Base-by-base conservation (phyloP, 2,888 invertebrate genomes). In the Gandaritis pyraliata region DNA sequence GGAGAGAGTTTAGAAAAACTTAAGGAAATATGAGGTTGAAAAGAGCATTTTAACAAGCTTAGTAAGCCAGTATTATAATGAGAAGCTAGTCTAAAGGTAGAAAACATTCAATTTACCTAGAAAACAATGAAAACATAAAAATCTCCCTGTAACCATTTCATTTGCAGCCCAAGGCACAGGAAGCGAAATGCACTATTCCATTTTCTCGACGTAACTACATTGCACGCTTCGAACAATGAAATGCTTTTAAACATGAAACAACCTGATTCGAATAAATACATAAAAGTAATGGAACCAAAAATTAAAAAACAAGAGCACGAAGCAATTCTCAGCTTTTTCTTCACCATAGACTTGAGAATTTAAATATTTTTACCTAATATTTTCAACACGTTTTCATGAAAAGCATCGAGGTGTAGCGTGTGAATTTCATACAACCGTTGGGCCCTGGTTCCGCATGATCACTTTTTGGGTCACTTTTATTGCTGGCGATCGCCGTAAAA, bases 191-290 rank as follows among this genome's bases (percentile, higher is more conserved):
- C 87, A 84, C 81, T 80, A 84, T 88, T 87, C 86, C 83, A 88
- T 89, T 90, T 86, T 86, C 87, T 86, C 85, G 74, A 69, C 85
- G 82, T 87, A 87, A 87, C 86, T 82, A 83, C 84, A 74, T 85
- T 83, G 84, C 83, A 82, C 82, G 82, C 79, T 83, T 83, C 81
- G 86, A 87, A 90, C 90, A 90, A 89, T 88, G 88, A 87, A 90
- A 89, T 84, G 90, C 90, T 90, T 90, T 90, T 90, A 90, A 89
- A 88, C 84, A 86, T 80, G 83, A 81, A 85, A 85, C 83, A 83
- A 84, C 83, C 81, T 85, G 83, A 86, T 86, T 82, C 78, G 76
- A 83, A 83, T 79, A 54, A 46, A 46, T 54, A 81, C 77, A 81
- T 81, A 80, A 81, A 82, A 77, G 76, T 82, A 82, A 83, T 81